Evolutionary conservation across 2,888 invertebrate species (phyloP).

Genomic region (Synergus umbraculus): DNA sequence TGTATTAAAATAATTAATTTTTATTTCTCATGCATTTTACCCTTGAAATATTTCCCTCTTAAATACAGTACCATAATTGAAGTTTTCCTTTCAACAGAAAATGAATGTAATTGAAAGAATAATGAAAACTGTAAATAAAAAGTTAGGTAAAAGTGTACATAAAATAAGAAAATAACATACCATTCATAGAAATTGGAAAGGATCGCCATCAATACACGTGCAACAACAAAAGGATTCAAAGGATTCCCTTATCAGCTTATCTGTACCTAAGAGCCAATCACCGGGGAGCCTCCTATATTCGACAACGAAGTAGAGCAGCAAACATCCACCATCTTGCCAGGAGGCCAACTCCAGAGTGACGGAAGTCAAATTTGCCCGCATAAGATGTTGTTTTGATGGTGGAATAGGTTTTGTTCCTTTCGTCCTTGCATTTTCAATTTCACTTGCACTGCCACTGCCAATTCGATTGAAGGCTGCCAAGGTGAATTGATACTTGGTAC

Average conservation of each 20-base stretch:
- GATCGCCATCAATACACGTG: background rate
- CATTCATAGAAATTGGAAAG: background rate
- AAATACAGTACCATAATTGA: too few species aligned
- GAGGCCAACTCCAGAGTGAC: slow-evolving; percentile 74
- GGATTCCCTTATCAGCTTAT: background rate
- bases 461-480: slow-evolving; percentile 76
- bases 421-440: slow-evolving; percentile 74
- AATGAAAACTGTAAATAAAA: too few species aligned
- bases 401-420: slow-evolving; percentile 75
- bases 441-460: slow-evolving; percentile 76
- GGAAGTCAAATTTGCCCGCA: slow-evolving; percentile 75
- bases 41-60: too few species aligned
- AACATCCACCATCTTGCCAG: slow-evolving; percentile 77
- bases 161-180: background rate
- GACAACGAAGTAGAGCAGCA: slow-evolving; percentile 75
- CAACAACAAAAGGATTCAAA: background rate
- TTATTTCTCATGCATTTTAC: too few species aligned
- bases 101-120: too few species aligned
- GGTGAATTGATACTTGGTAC: slow-evolving; percentile 76
- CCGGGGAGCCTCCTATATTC: slow-evolving; percentile 74
- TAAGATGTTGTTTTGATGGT: slow-evolving; percentile 73
- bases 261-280: slow-evolving; percentile 72
- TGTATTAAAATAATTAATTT: too few species aligned
- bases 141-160: background rate
- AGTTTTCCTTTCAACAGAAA: too few species aligned